phyloP scores from a whole-genome alignment of 2,797 vertebrate genomes.

The Acanthurus lineatus region DNA sequence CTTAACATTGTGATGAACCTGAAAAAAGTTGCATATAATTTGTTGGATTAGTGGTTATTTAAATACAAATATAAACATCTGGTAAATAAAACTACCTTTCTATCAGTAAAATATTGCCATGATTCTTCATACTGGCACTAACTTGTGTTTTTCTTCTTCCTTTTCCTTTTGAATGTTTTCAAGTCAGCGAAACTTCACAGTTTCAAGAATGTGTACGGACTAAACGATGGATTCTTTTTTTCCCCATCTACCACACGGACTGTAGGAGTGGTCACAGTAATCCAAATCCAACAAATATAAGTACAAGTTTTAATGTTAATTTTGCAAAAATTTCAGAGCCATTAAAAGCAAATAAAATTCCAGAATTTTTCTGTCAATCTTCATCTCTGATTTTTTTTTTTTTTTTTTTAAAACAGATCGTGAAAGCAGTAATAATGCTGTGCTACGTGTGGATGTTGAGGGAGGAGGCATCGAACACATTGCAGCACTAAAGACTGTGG shows the following conservation, averaged over 20 bases:
- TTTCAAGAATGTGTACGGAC: conserved; percentile 35
- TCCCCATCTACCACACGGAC: background rate
- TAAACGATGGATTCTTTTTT: conserved; percentile 39
- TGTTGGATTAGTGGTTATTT: background rate
- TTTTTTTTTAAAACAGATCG: conserved; percentile 21
- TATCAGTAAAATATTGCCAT: no score
- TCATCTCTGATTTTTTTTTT: conserved; percentile 8
- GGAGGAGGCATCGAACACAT: conserved; percentile 80
- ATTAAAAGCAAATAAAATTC: background rate
- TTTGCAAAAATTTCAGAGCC: conserved; percentile 1
- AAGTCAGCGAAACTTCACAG: background rate
- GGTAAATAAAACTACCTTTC: no score
- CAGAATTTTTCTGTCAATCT: background rate
- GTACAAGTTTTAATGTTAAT: conserved; percentile 23
- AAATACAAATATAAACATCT: no score
- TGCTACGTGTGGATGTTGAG: conserved; percentile 1
- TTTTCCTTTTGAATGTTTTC: background rate
- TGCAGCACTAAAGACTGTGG: conserved; percentile 76
- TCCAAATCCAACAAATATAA: no score
- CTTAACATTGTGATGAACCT: no score
- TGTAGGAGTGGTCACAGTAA: fast-evolving
- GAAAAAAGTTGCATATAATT: no score
- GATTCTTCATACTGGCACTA: background rate
- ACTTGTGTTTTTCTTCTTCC: background rate
- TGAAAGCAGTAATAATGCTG: fast-evolving